Evolutionary conservation across 2,888 invertebrate species (phyloP).

Genomic region (Epinotia demarniana): DNA sequence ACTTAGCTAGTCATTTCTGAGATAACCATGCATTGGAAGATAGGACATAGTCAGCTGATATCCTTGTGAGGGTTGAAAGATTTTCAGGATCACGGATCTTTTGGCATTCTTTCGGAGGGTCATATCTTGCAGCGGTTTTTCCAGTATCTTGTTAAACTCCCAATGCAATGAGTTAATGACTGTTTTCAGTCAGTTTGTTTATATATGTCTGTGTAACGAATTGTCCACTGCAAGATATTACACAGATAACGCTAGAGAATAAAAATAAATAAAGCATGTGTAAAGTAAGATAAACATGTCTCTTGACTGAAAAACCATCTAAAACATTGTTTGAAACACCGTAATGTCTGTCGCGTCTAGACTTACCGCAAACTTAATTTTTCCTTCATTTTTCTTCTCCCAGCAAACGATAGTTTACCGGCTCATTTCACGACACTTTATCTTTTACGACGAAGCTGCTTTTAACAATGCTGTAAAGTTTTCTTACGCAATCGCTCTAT

Average conservation of each 20-base stretch:
- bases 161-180: too few relatives aligned
- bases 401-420: slow-evolving; percentile 24
- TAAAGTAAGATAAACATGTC: not conserved
- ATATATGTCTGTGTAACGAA: too few relatives aligned
- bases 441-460: slow-evolving; percentile 26
- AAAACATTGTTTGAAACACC: slow-evolving; percentile 12
- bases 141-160: too few relatives aligned
- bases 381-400: slow-evolving; percentile 20
- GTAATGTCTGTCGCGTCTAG: slow-evolving; percentile 22
- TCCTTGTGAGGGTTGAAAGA: too few relatives aligned
- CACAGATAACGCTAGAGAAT: not conserved
- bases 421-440: slow-evolving; percentile 33
- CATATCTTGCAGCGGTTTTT: too few relatives aligned
- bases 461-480: slow-evolving; percentile 22
- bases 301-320: not conserved
- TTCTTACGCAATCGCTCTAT: slow-evolving; percentile 13
- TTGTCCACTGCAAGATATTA: too few relatives aligned
- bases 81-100: too few relatives aligned
- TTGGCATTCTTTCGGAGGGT: too few relatives aligned
- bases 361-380: slow-evolving; percentile 29
- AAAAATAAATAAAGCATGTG: not conserved
- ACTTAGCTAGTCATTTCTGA: too few relatives aligned
- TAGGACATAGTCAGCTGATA: too few relatives aligned
- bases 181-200: too few relatives aligned
- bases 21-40: too few relatives aligned